Evolutionary conservation across 1,140 invertebrate species (phyloP).

Genomic region (Temnothorax curvispinosus): DNA sequence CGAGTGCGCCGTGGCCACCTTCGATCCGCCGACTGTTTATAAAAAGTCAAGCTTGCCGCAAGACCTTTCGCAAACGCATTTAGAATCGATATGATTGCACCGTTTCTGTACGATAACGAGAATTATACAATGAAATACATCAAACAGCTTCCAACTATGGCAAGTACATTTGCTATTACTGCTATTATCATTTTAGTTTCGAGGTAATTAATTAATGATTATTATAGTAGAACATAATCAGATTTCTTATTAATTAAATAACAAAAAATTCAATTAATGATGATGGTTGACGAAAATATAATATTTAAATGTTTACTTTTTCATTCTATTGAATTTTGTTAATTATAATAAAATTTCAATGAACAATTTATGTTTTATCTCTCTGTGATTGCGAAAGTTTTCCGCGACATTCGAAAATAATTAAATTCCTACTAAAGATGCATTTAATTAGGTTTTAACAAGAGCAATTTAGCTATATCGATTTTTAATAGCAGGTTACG

Average conservation of each 20-base stretch:
- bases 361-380: conserved; percentile 17
- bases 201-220: neutral
- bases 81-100: neutral
- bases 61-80: neutral
- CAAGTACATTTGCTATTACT: neutral
- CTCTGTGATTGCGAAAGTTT: conserved; percentile 1
- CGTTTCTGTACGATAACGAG: neutral
- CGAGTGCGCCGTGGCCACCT: conserved; percentile 16
- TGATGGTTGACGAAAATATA: neutral
- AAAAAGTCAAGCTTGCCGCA: conserved; percentile 18
- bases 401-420: conserved; percentile 6
- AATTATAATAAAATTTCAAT: neutral
- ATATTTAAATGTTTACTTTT: neutral
- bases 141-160: neutral
- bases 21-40: conserved; percentile 33
- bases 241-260: neutral
- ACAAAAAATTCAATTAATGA: neutral
- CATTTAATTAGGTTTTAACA: conserved; percentile 36
- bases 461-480: conserved; percentile 31
- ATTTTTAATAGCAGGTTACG: conserved; percentile 42
- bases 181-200: neutral
- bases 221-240: neutral
- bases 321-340: neutral
- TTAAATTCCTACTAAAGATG: conserved; percentile 35
- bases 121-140: conserved; percentile 9